phyloP scores from a whole-genome alignment of 2,888 invertebrate species.

The Trissolcus japonicus region DNA sequence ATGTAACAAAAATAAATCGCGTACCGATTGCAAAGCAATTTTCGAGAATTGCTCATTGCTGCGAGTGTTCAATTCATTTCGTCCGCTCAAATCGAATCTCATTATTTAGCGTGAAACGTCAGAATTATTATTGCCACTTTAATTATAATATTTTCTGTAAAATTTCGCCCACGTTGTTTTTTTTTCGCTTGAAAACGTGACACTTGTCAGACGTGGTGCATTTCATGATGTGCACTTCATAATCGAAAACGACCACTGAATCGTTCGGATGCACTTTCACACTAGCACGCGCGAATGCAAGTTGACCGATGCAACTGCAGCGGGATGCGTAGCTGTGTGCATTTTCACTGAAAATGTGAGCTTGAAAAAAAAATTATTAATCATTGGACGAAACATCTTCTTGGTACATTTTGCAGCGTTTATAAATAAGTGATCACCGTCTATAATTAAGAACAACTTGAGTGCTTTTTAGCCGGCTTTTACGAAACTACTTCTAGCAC shows the following conservation, averaged over 20 bases:
- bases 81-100: too few relatives aligned
- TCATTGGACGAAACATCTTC: slow-evolving; percentile 3
- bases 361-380: too few relatives aligned
- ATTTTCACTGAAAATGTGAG: background rate
- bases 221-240: slow-evolving; percentile 3
- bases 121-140: too few relatives aligned
- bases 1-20: slow-evolving; percentile 21
- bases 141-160: slow-evolving; percentile 3
- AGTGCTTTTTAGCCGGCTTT: slow-evolving; percentile 33
- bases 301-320: background rate
- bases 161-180: too few relatives aligned
- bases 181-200: background rate
- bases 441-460: slow-evolving; percentile 19
- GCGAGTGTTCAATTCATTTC: background rate
- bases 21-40: slow-evolving; percentile 21
- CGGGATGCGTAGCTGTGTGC: background rate
- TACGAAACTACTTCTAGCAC: slow-evolving; percentile 34
- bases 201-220: background rate
- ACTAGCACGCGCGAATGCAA: slow-evolving; percentile 4
- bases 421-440: slow-evolving; percentile 8
- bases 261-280: slow-evolving; percentile 14
- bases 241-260: slow-evolving; percentile 12
- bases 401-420: slow-evolving; percentile 1
- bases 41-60: slow-evolving; percentile 9
- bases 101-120: too few relatives aligned